phyloP scores from a whole-genome alignment of 2,113 vertebrate genomes.

The Lepus americanus region DNA sequence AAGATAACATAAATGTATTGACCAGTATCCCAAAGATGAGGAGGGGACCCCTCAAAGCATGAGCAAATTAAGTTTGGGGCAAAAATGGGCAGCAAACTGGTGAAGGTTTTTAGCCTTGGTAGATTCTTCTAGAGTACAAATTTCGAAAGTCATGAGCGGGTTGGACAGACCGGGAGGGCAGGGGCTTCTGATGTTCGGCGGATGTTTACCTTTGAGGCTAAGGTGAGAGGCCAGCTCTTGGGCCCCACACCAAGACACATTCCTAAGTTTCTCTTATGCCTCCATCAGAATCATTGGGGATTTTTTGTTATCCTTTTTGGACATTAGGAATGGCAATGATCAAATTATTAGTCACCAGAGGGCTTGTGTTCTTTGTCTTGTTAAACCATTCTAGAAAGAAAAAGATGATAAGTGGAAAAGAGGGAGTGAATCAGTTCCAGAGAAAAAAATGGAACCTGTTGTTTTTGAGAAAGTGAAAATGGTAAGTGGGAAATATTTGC shows the following conservation, averaged over 20 bases:
- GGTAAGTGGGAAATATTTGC: conserved; percentile 86
- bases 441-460: conserved; percentile 92
- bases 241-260: neutral
- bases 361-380: conserved; percentile 42
- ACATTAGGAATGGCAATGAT: conserved; percentile 32
- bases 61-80: conserved; percentile 32
- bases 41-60: neutral
- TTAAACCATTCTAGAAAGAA: conserved; percentile 91
- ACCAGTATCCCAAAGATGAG: neutral
- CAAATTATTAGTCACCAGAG: conserved; percentile 35
- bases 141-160: neutral
- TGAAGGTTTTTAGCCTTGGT: neutral
- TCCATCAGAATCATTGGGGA: neutral
- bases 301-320: neutral
- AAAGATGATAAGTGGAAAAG: conserved; percentile 91
- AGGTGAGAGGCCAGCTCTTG: neutral
- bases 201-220: neutral
- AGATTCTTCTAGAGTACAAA: neutral
- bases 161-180: neutral
- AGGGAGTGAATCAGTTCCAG: conserved; percentile 89
- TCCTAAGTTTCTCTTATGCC: neutral
- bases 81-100: neutral
- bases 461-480: conserved; percentile 99
- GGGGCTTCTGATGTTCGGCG: neutral
- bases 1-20: neutral